Evolutionary conservation across 2,888 invertebrate species (phyloP), one percentile per base, ranked within the genome.

Genomic region (Amiota communis): DNA sequence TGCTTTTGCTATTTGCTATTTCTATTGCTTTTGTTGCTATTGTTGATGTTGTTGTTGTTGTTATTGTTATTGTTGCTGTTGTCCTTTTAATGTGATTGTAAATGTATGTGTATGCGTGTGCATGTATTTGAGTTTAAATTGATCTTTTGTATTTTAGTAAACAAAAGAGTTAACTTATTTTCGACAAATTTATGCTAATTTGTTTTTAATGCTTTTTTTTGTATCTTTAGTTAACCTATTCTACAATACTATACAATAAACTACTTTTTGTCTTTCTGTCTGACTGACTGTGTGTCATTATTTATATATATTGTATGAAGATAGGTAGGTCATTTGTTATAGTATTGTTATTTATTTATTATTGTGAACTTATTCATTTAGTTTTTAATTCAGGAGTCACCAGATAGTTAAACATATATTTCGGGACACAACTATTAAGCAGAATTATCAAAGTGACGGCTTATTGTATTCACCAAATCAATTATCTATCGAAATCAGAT

Each of bases 161-260:
- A 80, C 77, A 77, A 78, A 77, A 75, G 76, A 70, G 68, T 69
- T 75, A 57, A 69, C 59, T 70, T 51, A 51, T 53, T 64, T 36
- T 68, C 72, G 46, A 56, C 70, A 79, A 75, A 75, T 78, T 72
- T 77, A 76, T 79, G 81, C 74, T 82, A 78, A 82, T 82, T 85
- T 79, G 75, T 76, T 84, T 84, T 80, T 78, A 78, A 83, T 77
- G 81, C 75, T 15, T 56, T 36, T 69, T 72, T 15, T 20, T 59
- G 20, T 59, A 6, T 67, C 68, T 61, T 57, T 71, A 65, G 63
- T 56, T 68, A 11, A 6, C 17, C 6, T 36, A 8, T 17, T 59
- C 57, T 17, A 57, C 17, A 4, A 36, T 36, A 36, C 36, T 51
- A 3, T 51, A 51, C 8, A n/a, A 3, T 51, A 51, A 0, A n/a